Percentiles rank a stretch among this genome's conserved stretches.
Conservation (phyloP, 2,888 invertebrate genomes). For the Temnothorax ravouxi region DNA sequence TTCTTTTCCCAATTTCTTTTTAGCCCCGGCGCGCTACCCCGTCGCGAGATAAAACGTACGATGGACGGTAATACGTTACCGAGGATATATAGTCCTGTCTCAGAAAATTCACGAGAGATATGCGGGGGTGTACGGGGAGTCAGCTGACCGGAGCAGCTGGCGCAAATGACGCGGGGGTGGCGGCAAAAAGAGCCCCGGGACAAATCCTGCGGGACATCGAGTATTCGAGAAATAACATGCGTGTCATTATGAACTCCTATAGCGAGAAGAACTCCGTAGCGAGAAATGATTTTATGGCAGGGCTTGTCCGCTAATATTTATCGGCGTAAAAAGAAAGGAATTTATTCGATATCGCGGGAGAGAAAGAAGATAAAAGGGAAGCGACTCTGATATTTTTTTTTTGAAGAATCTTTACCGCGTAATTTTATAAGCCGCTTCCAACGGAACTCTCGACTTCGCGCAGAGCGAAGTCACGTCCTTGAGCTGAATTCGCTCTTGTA, state of each 20-base stretch:
- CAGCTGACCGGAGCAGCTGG: slow-evolving; percentile 63
- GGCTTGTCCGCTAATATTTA: neutral
- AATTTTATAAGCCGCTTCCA: neutral
- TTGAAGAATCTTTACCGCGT: neutral
- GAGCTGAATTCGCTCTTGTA: slow-evolving; percentile 27
- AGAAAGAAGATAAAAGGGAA: neutral
- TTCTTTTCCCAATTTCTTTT: slow-evolving; percentile 34
- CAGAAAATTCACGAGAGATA: slow-evolving; percentile 62
- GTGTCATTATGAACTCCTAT: slow-evolving; percentile 61
- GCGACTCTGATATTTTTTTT: neutral
- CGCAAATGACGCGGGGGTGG: slow-evolving; percentile 63
- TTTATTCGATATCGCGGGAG: neutral
- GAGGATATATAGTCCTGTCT: slow-evolving; percentile 55
- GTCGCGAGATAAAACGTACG: slow-evolving; percentile 51
- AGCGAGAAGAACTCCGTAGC: neutral
- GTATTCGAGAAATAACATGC: slow-evolving; percentile 56
- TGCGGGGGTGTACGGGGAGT: slow-evolving; percentile 35
- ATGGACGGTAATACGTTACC: slow-evolving; percentile 55
- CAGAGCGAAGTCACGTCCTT: neutral
- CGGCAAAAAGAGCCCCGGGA: slow-evolving; percentile 52
- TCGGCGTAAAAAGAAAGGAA: neutral
- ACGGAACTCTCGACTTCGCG: neutral
- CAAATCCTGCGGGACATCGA: slow-evolving; percentile 33
- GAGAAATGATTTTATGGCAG: neutral
- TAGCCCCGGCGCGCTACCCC: neutral